Conservation (phyloP, 2,888 invertebrate genomes). For the Ophion slaviceki region DNA sequence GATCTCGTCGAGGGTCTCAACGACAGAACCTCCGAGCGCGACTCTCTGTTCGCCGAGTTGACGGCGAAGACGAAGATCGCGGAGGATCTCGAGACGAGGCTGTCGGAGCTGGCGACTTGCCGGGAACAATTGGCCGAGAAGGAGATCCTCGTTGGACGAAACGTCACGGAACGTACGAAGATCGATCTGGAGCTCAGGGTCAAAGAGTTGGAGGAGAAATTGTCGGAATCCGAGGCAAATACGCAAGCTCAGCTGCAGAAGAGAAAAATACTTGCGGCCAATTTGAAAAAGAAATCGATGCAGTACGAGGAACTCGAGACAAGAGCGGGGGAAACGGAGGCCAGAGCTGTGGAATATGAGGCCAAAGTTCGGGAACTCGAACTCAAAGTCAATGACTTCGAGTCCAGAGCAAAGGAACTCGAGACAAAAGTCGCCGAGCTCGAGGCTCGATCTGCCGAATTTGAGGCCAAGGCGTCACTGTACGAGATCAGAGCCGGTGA, state of each 20-base stretch:
- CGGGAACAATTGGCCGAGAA: constrained; percentile 81
- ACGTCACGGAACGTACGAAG: constrained; percentile 78
- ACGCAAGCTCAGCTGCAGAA: constrained; percentile 90
- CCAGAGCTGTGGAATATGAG: constrained; percentile 58
- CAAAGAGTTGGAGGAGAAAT: constrained; percentile 82
- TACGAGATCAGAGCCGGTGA: constrained; percentile 74
- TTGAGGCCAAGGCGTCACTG: constrained; percentile 62
- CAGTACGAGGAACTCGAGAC: constrained; percentile 88
- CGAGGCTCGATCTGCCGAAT: constrained; percentile 63
- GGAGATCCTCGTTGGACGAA: constrained; percentile 79
- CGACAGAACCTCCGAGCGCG: constrained; percentile 83
- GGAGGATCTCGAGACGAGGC: constrained; percentile 83
- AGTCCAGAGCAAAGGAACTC: constrained; percentile 66
- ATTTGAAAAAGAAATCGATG: constrained; percentile 89
- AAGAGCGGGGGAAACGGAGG: constrained; percentile 56
- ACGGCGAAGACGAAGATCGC: constrained; percentile 85
- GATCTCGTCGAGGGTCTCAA: constrained; percentile 83
- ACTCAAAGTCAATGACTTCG: not conserved
- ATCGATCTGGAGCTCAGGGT: constrained; percentile 79
- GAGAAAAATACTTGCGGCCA: constrained; percentile 91
- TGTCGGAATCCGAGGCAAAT: constrained; percentile 85
- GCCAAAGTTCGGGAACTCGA: constrained; percentile 55
- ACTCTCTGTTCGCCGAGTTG: constrained; percentile 79
- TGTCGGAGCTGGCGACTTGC: constrained; percentile 80
- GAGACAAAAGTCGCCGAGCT: constrained; percentile 53